Percentiles rank a stretch among this genome's conserved stretches.
Evolutionary conservation across 1,140 invertebrate genomes (phyloP).

Genomic region (Leptinotarsa lineolata): DNA sequence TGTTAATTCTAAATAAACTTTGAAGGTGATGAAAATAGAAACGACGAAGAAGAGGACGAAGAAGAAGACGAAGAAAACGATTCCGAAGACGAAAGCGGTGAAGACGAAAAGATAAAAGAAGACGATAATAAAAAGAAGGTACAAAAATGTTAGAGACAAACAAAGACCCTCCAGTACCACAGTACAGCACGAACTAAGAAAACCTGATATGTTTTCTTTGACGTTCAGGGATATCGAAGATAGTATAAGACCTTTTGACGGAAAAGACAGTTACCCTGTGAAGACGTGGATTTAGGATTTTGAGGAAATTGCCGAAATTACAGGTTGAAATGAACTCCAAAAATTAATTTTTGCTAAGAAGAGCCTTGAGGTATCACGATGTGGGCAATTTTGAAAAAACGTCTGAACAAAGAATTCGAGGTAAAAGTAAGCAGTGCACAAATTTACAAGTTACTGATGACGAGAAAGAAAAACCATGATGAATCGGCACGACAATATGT

Average conservation of each 20-base stretch:
- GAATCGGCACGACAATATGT: constrained; percentile 52
- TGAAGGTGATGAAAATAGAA: background rate
- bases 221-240: constrained; percentile 2
- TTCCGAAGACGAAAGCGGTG: background rate
- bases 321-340: constrained; percentile 18
- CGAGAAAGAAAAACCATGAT: constrained; percentile 39
- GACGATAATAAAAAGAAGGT: background rate
- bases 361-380: constrained; percentile 13
- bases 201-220: background rate
- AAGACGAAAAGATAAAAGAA: background rate
- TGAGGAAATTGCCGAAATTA: constrained; percentile 7
- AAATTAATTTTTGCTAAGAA: constrained; percentile 7
- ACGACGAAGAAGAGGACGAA: constrained; percentile 9
- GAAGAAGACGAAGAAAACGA: background rate
- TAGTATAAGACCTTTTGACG: background rate
- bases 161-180: background rate
- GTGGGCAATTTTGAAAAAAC: constrained; percentile 43
- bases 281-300: constrained; percentile 10
- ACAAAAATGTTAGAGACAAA: background rate
- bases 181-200: too few species aligned
- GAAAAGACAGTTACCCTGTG: constrained; percentile 19
- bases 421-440: constrained; percentile 28
- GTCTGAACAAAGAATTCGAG: constrained; percentile 38
- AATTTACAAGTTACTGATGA: constrained; percentile 40
- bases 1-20: background rate